Base-by-base conservation (phyloP, 2,888 invertebrate species). In the Epistrophella euchroma region DNA sequence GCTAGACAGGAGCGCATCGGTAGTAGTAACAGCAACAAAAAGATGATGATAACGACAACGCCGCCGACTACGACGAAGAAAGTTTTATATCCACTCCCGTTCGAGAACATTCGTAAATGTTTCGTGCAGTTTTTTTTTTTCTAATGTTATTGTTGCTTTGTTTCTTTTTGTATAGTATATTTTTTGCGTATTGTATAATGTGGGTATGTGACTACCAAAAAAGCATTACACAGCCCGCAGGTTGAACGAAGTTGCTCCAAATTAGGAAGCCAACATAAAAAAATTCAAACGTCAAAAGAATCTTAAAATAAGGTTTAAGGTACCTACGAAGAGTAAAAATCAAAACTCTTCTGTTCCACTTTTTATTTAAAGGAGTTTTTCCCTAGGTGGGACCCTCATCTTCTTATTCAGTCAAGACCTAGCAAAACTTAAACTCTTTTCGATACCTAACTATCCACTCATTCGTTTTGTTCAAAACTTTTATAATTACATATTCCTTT, bases 1-100 rank as follows among this genome's bases (percentile, higher is more conserved):
- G 88, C 87, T 87, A 88, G 88, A 88, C 88, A 73, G 70, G 87
- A 77, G 47, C 15, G 43, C 37, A 40, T 15, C 22, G 15, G 22
- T 35, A 37, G 60, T n/a, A 5, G 9, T 22, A 25, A 0, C 19
- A 68, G 75, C 52, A 60, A 72, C 84, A 72, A 80, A 75, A 80
- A 75, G 72, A 76, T 68, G 75, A 80, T 76, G 60, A 85, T 62
- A 68, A 72, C 75, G 72, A 52, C 56, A 17, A 17, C 25, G 10
- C 10, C 17, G 17, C 7, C 25, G 43, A 43, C 35, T 10, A 19
- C 9, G n/a, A 9, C 47, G 37, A 58, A 58, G 79, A 47, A 78
- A 79, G 75, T 75, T 71, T 75, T 71, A 52, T 55, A 72, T 52
- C 55, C 47, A 78, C 78, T 71, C 19, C 9, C n/a, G n/a, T n/a